Base-by-base conservation (phyloP, 64 coral and sea anemone species). In the Actinia tenebrosa region DNA sequence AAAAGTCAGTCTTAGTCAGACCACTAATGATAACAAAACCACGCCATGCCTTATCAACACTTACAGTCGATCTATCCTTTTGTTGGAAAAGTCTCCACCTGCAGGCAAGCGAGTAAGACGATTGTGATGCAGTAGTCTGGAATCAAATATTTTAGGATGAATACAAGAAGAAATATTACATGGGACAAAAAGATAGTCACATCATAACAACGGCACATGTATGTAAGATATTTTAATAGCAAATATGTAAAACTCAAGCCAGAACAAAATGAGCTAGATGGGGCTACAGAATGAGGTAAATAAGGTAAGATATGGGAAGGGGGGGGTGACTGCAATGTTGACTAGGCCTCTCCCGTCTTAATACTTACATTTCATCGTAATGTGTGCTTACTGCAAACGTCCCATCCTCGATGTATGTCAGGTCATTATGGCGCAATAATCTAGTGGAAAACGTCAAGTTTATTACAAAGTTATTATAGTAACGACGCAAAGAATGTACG, bases 341-440 rank as follows among this genome's bases (percentile, higher is more conserved):
- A 55, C 30, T 37, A 37, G 30, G 30, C 30, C 30, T 37, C 30
- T 37, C 30, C 30, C 30, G 30, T 37, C 30, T 37, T 37, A 66
- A 66, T 66, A 92, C 91, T 84, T 71, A 93, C 91, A 93, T 60
- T 18, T 44, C 15, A 22, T 43, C n/a, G 78, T 84, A 89, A 6
- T 53, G 6, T 4, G 17, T 52, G 30, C 82, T 58, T 14, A 52
- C 58, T 27, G 82, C 80, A 84, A 93, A 86, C 1, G 86, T 89
- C 1, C 87, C 91, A 42, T 93, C 91, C 60, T 93, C 91, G 84
- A 93, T 93, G 71, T 78, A 78, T 2, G 87, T 69, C 26, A 93
- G 84, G 59, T 93, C 80, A 60, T 93, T 93, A 13, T 89, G 20
- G 53, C 68, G 53, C 52, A 93, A 85, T 44, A 78, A 18, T 75